Conservation (phyloP, 2,888 invertebrate genomes). For the Metacarcinus magister region DNA sequence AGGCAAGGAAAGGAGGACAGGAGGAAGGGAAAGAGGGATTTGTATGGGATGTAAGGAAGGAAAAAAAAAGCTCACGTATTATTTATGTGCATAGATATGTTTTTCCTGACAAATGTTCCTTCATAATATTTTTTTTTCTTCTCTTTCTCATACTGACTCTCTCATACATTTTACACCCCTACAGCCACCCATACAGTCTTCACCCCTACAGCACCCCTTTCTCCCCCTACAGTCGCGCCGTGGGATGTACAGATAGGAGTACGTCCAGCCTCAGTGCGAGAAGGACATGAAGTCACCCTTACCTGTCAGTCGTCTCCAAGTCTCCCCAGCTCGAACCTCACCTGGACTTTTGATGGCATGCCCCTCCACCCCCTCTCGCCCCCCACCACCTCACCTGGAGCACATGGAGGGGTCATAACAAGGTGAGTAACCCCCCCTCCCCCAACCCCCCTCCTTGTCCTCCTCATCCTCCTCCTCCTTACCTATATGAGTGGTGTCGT, state of each 20-base stretch:
- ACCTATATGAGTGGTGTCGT: no score
- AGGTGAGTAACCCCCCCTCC: slow-evolving; percentile 7
- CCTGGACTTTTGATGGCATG: slow-evolving; percentile 63
- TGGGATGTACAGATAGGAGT: not conserved
- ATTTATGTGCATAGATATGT: not conserved
- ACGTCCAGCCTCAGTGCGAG: no score
- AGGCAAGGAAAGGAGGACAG: not conserved
- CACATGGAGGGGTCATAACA: slow-evolving; percentile 57
- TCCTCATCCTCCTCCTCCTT: not conserved
- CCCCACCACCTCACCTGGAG: slow-evolving; percentile 45
- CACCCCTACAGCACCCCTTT: not conserved
- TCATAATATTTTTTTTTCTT: not conserved
- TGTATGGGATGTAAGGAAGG: not conserved
- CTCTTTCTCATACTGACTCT: slow-evolving; percentile 1
- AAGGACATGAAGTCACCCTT: not conserved
- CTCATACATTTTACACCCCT: not conserved
- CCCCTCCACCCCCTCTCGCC: not conserved
- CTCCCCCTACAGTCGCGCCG: slow-evolving; percentile 3
- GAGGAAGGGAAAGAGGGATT: not conserved
- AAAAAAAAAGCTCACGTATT: not conserved
- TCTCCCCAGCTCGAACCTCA: slow-evolving; percentile 67
- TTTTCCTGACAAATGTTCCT: not conserved
- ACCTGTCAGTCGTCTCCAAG: slow-evolving; percentile 63
- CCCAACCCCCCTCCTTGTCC: not conserved
- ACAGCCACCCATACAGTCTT: no score